Evolutionary conservation across 2,888 invertebrate genomes (phyloP).

Genomic region (Pegoplata infirma): DNA sequence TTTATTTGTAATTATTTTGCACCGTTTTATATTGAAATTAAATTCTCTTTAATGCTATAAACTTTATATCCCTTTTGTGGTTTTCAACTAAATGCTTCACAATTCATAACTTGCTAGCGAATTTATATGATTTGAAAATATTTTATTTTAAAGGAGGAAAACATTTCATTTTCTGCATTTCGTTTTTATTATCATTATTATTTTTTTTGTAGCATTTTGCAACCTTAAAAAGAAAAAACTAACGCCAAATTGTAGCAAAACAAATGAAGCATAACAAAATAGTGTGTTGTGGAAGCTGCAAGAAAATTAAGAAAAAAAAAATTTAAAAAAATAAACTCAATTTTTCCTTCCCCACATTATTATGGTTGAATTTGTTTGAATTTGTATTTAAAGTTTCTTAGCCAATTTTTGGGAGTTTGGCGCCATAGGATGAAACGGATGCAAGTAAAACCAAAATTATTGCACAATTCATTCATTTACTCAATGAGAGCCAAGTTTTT

Average conservation of each 20-base stretch:
- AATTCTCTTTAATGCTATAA: conserved; percentile 16
- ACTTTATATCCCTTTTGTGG: conserved; percentile 61
- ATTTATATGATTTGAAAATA: conserved; percentile 62
- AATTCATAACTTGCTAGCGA: conserved; percentile 55
- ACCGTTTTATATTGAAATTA: conserved; percentile 4
- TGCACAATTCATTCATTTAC: conserved; percentile 46
- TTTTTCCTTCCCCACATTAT: conserved; percentile 24
- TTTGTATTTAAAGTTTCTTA: too few species aligned
- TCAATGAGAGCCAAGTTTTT: conserved; percentile 53
- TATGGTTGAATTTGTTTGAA: background rate
- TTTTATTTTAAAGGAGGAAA: conserved; percentile 55
- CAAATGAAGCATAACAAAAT: conserved; percentile 59
- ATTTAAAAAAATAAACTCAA: conserved; percentile 33
- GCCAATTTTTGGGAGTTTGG: conserved; percentile 55
- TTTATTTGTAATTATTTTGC: conserved; percentile 23
- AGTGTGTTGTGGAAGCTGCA: conserved; percentile 18
- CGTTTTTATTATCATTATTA: conserved; percentile 4
- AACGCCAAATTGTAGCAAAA: conserved; percentile 47
- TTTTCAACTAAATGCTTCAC: conserved; percentile 53
- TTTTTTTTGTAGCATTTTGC: background rate
- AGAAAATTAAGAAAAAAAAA: background rate
- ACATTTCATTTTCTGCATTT: conserved; percentile 52
- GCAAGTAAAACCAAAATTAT: conserved; percentile 54
- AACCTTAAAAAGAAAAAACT: conserved; percentile 20
- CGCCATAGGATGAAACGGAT: conserved; percentile 60